A percentile compares a stretch with the other conserved stretches of the same genome.
Conservation (phyloP, 2,113 vertebrate genomes). For the Actinemys pallida region DNA sequence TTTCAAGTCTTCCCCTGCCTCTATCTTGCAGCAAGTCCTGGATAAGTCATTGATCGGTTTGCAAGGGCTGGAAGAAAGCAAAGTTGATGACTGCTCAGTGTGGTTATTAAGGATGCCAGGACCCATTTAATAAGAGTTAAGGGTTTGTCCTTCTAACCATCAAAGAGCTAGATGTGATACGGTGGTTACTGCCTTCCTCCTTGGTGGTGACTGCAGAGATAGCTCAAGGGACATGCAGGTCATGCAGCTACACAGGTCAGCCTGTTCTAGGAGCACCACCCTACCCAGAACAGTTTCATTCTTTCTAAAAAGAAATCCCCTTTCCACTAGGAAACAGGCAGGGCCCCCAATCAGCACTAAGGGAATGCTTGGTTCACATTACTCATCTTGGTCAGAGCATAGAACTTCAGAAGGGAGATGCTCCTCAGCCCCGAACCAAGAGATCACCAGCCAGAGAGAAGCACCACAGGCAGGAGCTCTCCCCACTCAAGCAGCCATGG, state of each 20-base stretch:
- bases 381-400: not conserved
- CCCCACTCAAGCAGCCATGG: not conserved
- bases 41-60: conserved; percentile 67
- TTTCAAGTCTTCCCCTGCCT: conserved; percentile 33
- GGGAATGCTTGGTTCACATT: not conserved
- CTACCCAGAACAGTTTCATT: not conserved
- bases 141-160: conserved; percentile 45
- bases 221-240: conserved; percentile 45
- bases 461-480: not conserved
- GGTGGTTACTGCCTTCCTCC: conserved; percentile 64
- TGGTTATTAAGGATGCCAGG: conserved; percentile 60
- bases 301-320: not conserved
- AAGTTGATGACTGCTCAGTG: conserved; percentile 58
- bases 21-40: conserved; percentile 65
- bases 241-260: conserved; percentile 28
- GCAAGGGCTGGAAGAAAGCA: conserved; percentile 57
- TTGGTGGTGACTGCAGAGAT: conserved; percentile 54
- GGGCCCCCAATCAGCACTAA: not conserved
- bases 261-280: conserved; percentile 53
- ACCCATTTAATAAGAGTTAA: conserved; percentile 63
- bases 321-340: not conserved
- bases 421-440: not conserved
- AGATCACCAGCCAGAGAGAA: conserved; percentile 18
- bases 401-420: not conserved
- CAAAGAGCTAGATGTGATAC: conserved; percentile 41